Conservation (phyloP, 2,797 vertebrate species). For the Pagetopsis macropterus region DNA sequence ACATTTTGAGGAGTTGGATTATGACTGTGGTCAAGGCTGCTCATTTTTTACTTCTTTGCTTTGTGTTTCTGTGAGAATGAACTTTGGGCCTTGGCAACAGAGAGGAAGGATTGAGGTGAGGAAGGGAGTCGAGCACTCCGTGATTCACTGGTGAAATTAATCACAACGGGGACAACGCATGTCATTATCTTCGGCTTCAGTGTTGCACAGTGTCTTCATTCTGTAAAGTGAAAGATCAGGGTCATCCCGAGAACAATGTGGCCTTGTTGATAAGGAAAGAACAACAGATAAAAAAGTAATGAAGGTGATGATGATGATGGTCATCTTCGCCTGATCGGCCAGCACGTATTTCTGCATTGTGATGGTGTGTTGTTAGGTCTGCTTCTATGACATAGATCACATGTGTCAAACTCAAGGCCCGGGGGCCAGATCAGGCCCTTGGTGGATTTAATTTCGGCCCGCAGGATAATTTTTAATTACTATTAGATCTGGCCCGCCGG, state of each 20-base stretch:
- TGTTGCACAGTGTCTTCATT: slow-evolving; percentile 54
- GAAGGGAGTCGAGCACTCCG: slow-evolving; percentile 69
- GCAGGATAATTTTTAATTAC: no score
- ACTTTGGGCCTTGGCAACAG: slow-evolving; percentile 49
- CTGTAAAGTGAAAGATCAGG: slow-evolving; percentile 35
- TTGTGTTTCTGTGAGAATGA: slow-evolving; percentile 22
- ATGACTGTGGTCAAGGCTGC: slow-evolving; percentile 86
- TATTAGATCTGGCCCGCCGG: no score
- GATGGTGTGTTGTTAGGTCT: neutral
- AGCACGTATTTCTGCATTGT: neutral
- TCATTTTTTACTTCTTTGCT: slow-evolving; percentile 39
- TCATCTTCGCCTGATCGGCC: slow-evolving; percentile 1
- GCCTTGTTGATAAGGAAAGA: slow-evolving; percentile 72
- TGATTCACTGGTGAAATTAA: slow-evolving; percentile 59
- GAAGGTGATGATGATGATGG: slow-evolving; percentile 25
- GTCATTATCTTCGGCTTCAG: slow-evolving; percentile 40
- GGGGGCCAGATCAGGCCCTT: no score
- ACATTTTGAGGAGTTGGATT: slow-evolving; percentile 81
- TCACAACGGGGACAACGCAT: slow-evolving; percentile 37
- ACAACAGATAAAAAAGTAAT: slow-evolving; percentile 42
- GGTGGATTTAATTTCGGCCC: no score
- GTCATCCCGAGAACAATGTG: slow-evolving; percentile 66
- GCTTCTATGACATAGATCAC: neutral
- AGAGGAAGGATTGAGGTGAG: slow-evolving; percentile 35
- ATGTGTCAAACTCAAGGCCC: no score